A percentile compares a stretch with the other conserved stretches of the same genome.
Conservation (phyloP, 2,113 vertebrate genomes). For the Cheirogaleus medius region DNA sequence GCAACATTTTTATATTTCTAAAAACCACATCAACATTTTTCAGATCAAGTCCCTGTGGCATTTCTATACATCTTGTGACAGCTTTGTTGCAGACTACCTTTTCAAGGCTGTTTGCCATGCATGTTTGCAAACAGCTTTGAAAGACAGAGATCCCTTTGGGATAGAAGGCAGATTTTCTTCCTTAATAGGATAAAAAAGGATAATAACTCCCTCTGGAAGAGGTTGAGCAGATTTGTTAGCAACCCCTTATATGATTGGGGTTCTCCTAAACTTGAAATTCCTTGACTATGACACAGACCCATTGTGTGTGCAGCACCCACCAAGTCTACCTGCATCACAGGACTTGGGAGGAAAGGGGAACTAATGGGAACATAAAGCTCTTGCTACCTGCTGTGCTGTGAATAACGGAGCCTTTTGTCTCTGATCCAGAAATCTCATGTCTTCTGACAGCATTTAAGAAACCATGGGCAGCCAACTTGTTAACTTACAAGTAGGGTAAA, state of each 20-base stretch:
- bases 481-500: not conserved
- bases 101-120: not conserved
- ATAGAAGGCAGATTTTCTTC: not conserved
- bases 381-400: not conserved
- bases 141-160: not conserved
- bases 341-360: not conserved
- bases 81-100: not conserved
- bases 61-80: not conserved
- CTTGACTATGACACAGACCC: not conserved
- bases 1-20: not conserved
- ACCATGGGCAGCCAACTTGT: not conserved
- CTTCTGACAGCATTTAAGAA: not conserved
- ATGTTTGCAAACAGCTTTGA: not conserved
- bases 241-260: not conserved
- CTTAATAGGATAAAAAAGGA: not conserved
- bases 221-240: not conserved
- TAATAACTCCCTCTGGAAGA: not conserved
- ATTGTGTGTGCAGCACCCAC: not conserved
- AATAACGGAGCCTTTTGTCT: not conserved
- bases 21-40: not conserved
- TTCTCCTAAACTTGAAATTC: not conserved
- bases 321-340: not conserved
- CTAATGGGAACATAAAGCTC: not conserved
- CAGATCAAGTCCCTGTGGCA: not conserved
- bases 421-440: not conserved